Conservation (phyloP, 2,113 vertebrate species). For the Cardinalis cardinalis region DNA sequence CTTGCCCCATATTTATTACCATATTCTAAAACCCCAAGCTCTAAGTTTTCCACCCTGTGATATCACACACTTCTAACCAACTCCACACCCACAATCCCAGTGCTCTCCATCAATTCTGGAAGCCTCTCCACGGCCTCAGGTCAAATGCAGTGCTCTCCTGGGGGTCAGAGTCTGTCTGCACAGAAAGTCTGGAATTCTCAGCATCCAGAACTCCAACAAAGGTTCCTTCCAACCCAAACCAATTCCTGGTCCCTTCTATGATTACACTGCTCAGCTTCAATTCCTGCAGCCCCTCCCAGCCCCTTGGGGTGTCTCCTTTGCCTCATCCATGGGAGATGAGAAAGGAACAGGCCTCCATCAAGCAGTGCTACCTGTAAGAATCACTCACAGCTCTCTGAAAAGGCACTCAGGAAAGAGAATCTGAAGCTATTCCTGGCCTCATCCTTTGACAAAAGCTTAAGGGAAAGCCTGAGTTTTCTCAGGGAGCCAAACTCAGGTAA, state of each 20-base stretch:
- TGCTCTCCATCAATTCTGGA: no score
- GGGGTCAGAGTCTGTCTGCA: no score
- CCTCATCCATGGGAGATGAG: rapidly evolving
- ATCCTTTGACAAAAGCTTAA: background rate
- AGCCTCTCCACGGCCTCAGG: no score
- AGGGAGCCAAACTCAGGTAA: background rate
- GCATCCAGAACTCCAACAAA: no score
- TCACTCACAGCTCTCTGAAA: rapidly evolving
- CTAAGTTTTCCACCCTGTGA: no score
- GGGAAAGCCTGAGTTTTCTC: background rate
- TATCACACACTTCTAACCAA: no score
- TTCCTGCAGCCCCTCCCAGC: background rate
- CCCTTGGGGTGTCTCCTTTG: background rate
- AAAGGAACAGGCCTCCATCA: background rate
- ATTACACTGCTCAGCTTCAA: background rate
- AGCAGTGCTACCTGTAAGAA: no score
- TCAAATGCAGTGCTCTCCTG: no score
- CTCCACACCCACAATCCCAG: no score
- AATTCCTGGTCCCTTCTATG: rapidly evolving
- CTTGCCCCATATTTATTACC: no score
- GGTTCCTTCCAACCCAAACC: background rate
- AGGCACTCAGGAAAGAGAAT: background rate
- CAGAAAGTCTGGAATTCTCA: no score
- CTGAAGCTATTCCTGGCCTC: background rate
- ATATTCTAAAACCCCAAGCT: no score